Percentiles rank a stretch among this genome's conserved stretches.
These are phyloP conservation scores for Temnothorax ravouxi DNA, from an alignment of 2,888 invertebrate genomes.

Conservation along the genomic window DNA sequence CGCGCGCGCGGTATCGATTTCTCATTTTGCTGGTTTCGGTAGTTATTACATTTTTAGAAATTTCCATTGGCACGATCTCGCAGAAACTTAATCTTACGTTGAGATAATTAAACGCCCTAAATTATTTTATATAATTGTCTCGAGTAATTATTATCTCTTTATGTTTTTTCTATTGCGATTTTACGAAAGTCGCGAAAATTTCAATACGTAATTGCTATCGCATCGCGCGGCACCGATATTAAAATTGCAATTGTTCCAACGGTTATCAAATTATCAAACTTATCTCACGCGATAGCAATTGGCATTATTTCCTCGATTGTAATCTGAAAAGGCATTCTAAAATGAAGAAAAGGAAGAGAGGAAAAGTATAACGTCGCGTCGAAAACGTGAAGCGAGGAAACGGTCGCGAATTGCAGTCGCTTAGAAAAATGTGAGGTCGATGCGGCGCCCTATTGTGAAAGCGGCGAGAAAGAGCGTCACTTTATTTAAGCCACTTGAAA, in stretches of 20 bases:
- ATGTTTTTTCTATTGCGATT: background rate
- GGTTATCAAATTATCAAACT: slow-evolving; percentile 18
- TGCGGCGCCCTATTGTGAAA: slow-evolving; percentile 34
- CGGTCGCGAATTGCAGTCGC: background rate
- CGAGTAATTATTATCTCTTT: background rate
- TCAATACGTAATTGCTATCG: slow-evolving; percentile 1
- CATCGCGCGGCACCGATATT: background rate
- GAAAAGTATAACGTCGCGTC: background rate
- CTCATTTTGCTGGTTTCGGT: slow-evolving; percentile 3
- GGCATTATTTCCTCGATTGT: background rate
- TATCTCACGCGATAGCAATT: slow-evolving; percentile 28
- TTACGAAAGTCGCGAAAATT: background rate
- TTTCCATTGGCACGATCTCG: slow-evolving; percentile 6
- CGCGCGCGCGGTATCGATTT: slow-evolving; percentile 10
- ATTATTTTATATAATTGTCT: slow-evolving; percentile 9
- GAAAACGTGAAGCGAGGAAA: background rate
- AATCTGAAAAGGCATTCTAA: background rate
- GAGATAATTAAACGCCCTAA: slow-evolving; percentile 8
- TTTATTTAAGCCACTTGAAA: slow-evolving; percentile 65
- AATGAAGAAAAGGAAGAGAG: background rate
- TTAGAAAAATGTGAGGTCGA: slow-evolving; percentile 24
- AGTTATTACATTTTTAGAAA: slow-evolving; percentile 30
- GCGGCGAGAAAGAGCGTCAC: slow-evolving; percentile 33
- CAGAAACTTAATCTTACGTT: slow-evolving; percentile 12
- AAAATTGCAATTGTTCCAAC: slow-evolving; percentile 5